Conservation (phyloP, 2,113 vertebrate species). For the Saccopteryx bilineata region DNA sequence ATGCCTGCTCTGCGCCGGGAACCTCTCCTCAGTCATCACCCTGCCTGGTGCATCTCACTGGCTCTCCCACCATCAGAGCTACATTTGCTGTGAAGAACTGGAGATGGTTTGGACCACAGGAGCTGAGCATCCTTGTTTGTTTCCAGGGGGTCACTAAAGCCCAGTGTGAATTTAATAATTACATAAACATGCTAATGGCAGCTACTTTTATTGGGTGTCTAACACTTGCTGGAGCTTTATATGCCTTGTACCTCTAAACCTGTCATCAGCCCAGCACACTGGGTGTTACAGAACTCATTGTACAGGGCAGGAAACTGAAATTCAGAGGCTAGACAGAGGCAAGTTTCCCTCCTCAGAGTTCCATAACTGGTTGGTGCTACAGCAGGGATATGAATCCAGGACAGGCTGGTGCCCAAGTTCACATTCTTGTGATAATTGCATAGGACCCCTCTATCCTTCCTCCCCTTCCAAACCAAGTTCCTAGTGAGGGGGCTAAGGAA, state of each 20-base stretch:
- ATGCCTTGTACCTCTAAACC: constrained; percentile 18
- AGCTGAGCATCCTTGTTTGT: background rate
- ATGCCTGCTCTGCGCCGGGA: background rate
- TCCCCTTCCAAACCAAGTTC: background rate
- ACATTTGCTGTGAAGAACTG: constrained; percentile 25
- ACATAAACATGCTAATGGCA: constrained; percentile 12
- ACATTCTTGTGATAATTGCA: background rate
- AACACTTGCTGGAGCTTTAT: constrained; percentile 20
- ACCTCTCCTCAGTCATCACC: background rate
- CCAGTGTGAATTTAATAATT: constrained; percentile 48
- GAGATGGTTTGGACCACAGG: background rate
- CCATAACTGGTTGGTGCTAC: background rate
- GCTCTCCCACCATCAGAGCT: background rate
- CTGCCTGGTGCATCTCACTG: background rate
- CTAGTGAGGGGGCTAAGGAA: background rate
- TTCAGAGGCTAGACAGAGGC: background rate
- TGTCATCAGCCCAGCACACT: background rate
- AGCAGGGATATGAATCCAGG: background rate
- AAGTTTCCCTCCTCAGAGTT: background rate
- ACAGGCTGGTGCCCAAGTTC: background rate
- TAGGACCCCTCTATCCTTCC: background rate
- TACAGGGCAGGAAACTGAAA: background rate
- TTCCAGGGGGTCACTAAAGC: constrained; percentile 52
- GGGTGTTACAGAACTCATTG: constrained; percentile 23
- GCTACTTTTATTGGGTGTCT: background rate